Evolutionary conservation across 2,797 vertebrate genomes (phyloP), one percentile per base, ranked within the genome.

Genomic region (Anguilla pacifica): DNA sequence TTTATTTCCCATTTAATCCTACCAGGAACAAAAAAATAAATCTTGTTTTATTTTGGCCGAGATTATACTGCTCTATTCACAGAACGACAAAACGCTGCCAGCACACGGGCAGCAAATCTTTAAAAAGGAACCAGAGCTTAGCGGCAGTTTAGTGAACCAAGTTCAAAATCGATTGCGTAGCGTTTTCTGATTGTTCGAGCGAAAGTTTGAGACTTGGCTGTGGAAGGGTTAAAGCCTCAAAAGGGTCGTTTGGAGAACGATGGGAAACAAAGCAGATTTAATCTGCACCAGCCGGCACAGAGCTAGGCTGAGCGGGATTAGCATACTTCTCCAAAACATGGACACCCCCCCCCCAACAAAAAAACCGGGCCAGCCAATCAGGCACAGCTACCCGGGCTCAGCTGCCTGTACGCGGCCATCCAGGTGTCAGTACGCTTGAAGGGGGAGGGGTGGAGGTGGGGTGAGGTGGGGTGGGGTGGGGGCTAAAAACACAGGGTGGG

Each of bases 321-420:
- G 86, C 90, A 91, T 91, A 92, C 94, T 94, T 94, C 92, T 92
- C 88, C 90, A 88, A 92, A 93, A 93, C 93, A 92, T 91, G 93
- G 92, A 94, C 82, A 89, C 92, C 92, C 89, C 89, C 59, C 17
- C 7, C 92, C 89, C 88, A 91, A 89, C 90, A 9, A 92, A 94
- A 92, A 90, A 94, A 88, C 90, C 86, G 90, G 19, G 74, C 64
- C 46, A 17, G 70, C 17, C 84, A 84, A 1, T 87, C 86, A 88
- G 90, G 90, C 90, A 91, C 89, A 72, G 77, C 93, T 93, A 94
- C 93, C 93, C 9, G 89, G 46, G 11, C 89, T 88, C 88, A 85
- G 74, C 57, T 55, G 35, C 85, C 84, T 88, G 39, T 53, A 17
- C 51, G 15, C 77, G 35, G 79, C 15, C 15, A 35, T 25, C 39